Conservation (phyloP, 2,888 invertebrate species). For the Cylindroiulus punctatus region DNA sequence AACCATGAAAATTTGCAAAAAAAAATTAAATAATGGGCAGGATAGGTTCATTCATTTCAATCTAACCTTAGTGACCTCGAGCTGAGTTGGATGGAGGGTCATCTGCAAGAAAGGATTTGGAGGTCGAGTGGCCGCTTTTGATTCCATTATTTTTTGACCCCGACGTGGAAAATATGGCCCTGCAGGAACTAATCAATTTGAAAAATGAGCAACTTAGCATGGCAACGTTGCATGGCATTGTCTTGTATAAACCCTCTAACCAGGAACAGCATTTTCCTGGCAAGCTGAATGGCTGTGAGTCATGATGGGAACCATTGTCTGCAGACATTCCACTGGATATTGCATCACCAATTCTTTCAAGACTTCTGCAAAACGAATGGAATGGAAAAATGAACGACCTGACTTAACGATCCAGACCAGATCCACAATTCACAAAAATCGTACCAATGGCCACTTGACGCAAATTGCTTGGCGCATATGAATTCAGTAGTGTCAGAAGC, state of each 20-base stretch:
- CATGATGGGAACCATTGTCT: constrained; percentile 84
- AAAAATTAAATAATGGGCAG: no score
- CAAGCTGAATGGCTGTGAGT: constrained; percentile 84
- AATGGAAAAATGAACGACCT: not conserved
- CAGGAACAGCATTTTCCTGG: constrained; percentile 73
- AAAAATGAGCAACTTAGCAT: no score
- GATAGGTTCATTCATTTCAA: no score
- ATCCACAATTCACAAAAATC: no score
- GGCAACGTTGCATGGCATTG: not conserved
- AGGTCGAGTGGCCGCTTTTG: constrained; percentile 70
- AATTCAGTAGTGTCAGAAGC: constrained; percentile 85
- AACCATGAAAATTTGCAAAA: no score
- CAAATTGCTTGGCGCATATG: constrained; percentile 87
- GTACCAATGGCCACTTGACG: constrained; percentile 80
- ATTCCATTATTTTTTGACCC: constrained; percentile 70
- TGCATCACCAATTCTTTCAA: constrained; percentile 81
- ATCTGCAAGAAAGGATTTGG: constrained; percentile 85
- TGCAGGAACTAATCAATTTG: constrained; percentile 67
- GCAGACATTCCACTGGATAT: constrained; percentile 81
- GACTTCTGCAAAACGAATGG: constrained; percentile 70
- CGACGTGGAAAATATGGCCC: constrained; percentile 82
- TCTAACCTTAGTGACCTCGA: constrained; percentile 75
- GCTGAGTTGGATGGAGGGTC: constrained; percentile 80
- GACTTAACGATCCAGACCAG: no score
- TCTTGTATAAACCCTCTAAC: constrained; percentile 53